These are phyloP conservation scores for Watsonalla binaria DNA, from an alignment of 2,888 invertebrate species.

Conservation along the genomic window DNA sequence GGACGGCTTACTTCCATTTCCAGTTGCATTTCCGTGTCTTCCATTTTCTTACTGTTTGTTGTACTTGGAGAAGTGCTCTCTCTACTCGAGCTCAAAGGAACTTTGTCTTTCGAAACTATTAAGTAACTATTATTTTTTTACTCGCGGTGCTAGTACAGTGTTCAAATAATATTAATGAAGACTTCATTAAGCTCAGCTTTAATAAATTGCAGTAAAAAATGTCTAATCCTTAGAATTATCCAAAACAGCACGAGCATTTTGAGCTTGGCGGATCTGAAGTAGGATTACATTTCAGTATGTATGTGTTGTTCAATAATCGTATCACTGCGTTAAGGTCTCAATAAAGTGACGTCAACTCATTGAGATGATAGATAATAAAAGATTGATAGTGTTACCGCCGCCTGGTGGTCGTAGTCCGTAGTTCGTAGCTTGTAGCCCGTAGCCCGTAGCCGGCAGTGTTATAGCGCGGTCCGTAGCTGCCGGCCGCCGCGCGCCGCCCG, in stretches of 20 bases:
- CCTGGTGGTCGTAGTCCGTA: constrained; percentile 19
- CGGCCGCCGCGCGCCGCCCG: constrained; percentile 49
- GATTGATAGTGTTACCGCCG: neutral
- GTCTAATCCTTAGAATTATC: too few species aligned
- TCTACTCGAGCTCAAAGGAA: constrained; percentile 1
- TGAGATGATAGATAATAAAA: neutral
- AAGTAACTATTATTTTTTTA: constrained; percentile 5
- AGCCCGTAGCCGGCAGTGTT: constrained; percentile 49
- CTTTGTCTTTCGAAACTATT: constrained; percentile 2
- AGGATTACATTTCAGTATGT: constrained; percentile 3
- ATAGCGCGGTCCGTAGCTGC: constrained; percentile 56
- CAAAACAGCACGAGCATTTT: too few species aligned
- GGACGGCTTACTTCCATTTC: constrained; percentile 8
- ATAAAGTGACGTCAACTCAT: neutral
- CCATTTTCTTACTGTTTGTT: constrained; percentile 8
- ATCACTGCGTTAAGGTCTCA: too few species aligned
- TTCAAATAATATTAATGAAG: too few species aligned
- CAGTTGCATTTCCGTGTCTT: constrained; percentile 8
- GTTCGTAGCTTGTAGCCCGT: constrained; percentile 41
- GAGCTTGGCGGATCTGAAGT: too few species aligned
- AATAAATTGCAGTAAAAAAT: too few species aligned
- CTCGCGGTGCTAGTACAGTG: neutral
- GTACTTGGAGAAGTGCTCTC: neutral
- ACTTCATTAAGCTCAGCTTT: too few species aligned
- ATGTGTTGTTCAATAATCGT: neutral